Evolutionary conservation across 23 tunicate species (phyloP).

Genomic region (Clavelina lepadiformis): DNA sequence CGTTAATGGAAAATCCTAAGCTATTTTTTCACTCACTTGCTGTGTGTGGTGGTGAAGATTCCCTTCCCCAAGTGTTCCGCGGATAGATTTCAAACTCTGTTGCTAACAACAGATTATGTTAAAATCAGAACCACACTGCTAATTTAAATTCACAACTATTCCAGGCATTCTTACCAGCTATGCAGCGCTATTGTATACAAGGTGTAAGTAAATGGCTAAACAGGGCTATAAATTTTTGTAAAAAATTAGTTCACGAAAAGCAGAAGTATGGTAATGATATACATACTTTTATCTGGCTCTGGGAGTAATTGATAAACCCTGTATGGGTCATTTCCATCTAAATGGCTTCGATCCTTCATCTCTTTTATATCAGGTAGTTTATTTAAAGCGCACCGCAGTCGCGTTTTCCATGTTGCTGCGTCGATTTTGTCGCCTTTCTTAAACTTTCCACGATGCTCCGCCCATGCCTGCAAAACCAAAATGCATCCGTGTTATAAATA

Average conservation of each 20-base stretch:
- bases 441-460: slow-evolving; percentile 91
- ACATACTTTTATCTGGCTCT: slow-evolving; percentile 82
- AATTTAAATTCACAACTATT: neutral
- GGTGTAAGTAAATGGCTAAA: neutral
- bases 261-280: too few relatives aligned
- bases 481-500: too few relatives aligned
- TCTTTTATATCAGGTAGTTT: slow-evolving; percentile 92
- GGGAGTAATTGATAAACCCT: slow-evolving; percentile 90
- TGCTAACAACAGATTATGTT: slow-evolving; percentile 31
- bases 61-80: slow-evolving; percentile 77
- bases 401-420: slow-evolving; percentile 95
- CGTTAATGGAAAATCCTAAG: too few relatives aligned
- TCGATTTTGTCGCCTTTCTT: slow-evolving; percentile 90
- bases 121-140: too few relatives aligned
- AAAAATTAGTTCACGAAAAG: neutral
- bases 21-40: too few relatives aligned
- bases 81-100: slow-evolving; percentile 79
- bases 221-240: neutral
- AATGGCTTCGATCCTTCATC: slow-evolving; percentile 47
- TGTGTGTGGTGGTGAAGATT: slow-evolving; percentile 40
- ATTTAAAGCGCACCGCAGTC: slow-evolving; percentile 94
- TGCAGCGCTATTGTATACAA: neutral
- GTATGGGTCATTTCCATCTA: slow-evolving; percentile 91
- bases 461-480: slow-evolving; percentile 92
- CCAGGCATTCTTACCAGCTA: neutral